phyloP scores from a whole-genome alignment of 2,113 vertebrate genomes.

The Tinamus guttatus region DNA sequence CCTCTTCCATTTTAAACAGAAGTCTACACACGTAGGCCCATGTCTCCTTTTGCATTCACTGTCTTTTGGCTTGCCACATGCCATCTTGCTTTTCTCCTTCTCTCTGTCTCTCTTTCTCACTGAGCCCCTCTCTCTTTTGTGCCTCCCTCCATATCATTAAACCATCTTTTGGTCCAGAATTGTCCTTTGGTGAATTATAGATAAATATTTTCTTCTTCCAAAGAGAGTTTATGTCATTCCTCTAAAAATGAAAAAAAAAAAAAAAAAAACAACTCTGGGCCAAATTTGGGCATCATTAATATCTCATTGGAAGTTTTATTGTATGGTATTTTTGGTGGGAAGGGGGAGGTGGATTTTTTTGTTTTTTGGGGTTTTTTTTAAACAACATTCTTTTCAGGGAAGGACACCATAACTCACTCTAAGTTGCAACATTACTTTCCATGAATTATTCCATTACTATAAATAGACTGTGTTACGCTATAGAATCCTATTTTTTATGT shows the following conservation, averaged over 20 bases:
- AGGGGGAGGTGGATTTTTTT: constrained; percentile 25
- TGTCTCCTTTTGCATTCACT: constrained; percentile 60
- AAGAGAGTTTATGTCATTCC: background rate
- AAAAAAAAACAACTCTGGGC: constrained; percentile 75
- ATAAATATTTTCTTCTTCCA: constrained; percentile 46
- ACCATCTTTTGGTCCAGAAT: constrained; percentile 78
- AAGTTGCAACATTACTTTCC: constrained; percentile 84
- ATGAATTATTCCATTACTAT: constrained; percentile 82
- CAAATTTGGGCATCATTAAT: constrained; percentile 75
- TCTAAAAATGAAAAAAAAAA: constrained; percentile 26
- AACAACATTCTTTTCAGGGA: constrained; percentile 78
- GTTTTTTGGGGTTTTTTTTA: constrained; percentile 60
- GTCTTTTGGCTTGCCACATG: constrained; percentile 53
- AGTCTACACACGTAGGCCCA: constrained; percentile 56
- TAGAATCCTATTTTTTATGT: constrained; percentile 77
- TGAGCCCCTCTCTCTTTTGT: constrained; percentile 30
- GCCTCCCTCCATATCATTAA: constrained; percentile 55
- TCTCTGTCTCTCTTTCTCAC: background rate
- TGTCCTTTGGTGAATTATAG: constrained; percentile 63
- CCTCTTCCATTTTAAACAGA: constrained; percentile 72
- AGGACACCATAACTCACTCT: constrained; percentile 83
- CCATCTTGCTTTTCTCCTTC: constrained; percentile 38
- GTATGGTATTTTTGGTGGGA: constrained; percentile 53
- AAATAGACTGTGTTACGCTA: constrained; percentile 78
- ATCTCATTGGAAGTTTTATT: constrained; percentile 69